A percentile compares a stretch with the other conserved stretches of the same genome.
Evolutionary conservation across 2,888 invertebrate genomes (phyloP).

Genomic region (Conomelus anceps): DNA sequence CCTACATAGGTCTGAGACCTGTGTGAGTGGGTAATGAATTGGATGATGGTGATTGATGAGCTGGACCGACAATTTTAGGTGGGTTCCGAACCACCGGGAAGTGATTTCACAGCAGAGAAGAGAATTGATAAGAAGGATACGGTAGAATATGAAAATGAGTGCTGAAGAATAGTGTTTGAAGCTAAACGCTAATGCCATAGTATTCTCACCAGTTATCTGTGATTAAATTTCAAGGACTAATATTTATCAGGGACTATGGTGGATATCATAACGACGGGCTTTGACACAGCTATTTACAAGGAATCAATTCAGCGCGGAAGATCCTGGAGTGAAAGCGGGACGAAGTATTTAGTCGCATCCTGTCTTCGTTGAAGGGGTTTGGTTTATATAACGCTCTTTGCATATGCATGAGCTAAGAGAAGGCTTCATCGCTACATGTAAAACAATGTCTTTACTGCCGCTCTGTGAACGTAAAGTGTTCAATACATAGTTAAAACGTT

Average conservation of each 20-base stretch:
- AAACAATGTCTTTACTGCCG: slow-evolving; percentile 13
- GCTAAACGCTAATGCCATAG: too few species aligned
- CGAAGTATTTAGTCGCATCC: background rate
- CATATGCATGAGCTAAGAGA: slow-evolving; percentile 7
- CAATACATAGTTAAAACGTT: slow-evolving; percentile 7
- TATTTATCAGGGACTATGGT: background rate
- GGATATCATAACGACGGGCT: background rate
- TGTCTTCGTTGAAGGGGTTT: background rate
- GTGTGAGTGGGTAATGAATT: too few species aligned
- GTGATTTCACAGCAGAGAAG: background rate
- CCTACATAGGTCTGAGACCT: too few species aligned
- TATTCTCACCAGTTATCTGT: background rate
- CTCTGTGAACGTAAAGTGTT: slow-evolving; percentile 6
- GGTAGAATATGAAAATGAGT: too few species aligned
- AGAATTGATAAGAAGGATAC: too few species aligned
- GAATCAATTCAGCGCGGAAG: background rate
- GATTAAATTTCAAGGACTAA: background rate
- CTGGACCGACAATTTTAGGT: too few species aligned
- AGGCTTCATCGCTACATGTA: slow-evolving; percentile 7
- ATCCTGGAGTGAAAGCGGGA: background rate
- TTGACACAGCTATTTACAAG: background rate
- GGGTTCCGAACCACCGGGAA: too few species aligned
- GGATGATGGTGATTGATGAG: too few species aligned
- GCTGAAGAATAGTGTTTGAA: background rate
- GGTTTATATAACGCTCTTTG: slow-evolving; percentile 7